Evolutionary conservation across 1,140 invertebrate species (phyloP), one percentile per base, ranked within the genome.

Genomic region (Achatina immaculata): DNA sequence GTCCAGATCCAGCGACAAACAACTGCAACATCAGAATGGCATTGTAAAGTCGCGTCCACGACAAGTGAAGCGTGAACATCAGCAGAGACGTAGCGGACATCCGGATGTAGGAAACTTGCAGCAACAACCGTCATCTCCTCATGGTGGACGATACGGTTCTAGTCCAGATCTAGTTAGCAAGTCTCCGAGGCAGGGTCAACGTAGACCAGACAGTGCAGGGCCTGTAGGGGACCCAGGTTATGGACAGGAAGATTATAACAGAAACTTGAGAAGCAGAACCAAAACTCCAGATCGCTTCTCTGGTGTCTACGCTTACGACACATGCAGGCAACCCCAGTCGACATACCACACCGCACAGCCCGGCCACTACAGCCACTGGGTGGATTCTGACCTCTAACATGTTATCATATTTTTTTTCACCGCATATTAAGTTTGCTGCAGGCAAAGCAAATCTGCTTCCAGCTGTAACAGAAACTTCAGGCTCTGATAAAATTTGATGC

Each of bases 51-150:
- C 78, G 3, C 55, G 78, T 24, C 78, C 78, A 38, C 36, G 78
- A 14, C 78, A 80, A 36, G 78, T 80, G 2, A 80, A 80, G 36
- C 78, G 78, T 4, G 78, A 80, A 48, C 78, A 80, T 45, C 36
- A 80, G 4, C 76, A 78, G 36, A 66, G 62, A 36, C 65, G 68
- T 11, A 55, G 21, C 31, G 76, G 58, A 43, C 58, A 78, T 28
- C 76, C 58, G 36, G 58, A 62, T 34, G n/a, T 62, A 34, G 36
- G 43, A 1, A 40, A 28, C 9, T 14, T 3, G 58, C 51, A 55
- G 28, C 74, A 40, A 38, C 31, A 58, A 51, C 40, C 71, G 19
- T 14, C n/a, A 6, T 78, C 65, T 19, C 76, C 76, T 0, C 76
- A 45, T 40, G 42, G 1, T 11, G 58, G 65, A 43, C 0, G 58